Percentiles rank a stretch among this genome's conserved stretches.
Conservation (phyloP, 2,888 invertebrate species). For the Unio delphinus region DNA sequence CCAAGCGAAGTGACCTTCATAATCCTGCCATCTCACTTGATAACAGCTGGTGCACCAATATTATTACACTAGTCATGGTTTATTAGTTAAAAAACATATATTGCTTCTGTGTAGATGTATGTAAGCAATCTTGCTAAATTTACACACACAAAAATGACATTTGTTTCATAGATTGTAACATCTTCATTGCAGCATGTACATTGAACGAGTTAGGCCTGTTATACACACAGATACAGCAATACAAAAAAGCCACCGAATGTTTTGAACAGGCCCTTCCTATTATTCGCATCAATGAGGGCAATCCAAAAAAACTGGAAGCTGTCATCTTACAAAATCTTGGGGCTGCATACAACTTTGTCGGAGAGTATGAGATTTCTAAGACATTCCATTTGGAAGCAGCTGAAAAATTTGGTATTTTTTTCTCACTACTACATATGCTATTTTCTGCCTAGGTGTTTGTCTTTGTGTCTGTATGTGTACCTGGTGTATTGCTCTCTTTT, state of each 20-base stretch:
- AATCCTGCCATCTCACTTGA: too few species aligned
- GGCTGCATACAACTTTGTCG: constrained; percentile 59
- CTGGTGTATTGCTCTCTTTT: too few species aligned
- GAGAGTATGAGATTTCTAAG: constrained; percentile 54
- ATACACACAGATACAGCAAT: constrained; percentile 55
- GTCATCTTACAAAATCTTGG: constrained; percentile 64
- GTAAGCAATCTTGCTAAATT: background rate
- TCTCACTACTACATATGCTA: background rate
- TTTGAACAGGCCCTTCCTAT: constrained; percentile 57
- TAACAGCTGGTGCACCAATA: too few species aligned
- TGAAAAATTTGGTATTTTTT: constrained; percentile 36
- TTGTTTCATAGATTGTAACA: background rate
- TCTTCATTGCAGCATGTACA: constrained; percentile 48
- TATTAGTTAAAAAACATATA: background rate
- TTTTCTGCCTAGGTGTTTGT: too few species aligned
- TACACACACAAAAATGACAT: background rate
- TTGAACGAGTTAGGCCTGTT: constrained; percentile 61
- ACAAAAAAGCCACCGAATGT: constrained; percentile 51
- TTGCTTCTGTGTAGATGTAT: background rate
- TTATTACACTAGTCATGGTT: too few species aligned
- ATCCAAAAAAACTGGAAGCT: constrained; percentile 40
- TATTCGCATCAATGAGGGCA: constrained; percentile 19
- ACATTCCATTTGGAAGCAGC: constrained; percentile 54
- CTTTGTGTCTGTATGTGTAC: too few species aligned
- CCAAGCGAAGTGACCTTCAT: too few species aligned